phyloP scores from a whole-genome alignment of 2,113 vertebrate species.

The Xyrauchen texanus region DNA sequence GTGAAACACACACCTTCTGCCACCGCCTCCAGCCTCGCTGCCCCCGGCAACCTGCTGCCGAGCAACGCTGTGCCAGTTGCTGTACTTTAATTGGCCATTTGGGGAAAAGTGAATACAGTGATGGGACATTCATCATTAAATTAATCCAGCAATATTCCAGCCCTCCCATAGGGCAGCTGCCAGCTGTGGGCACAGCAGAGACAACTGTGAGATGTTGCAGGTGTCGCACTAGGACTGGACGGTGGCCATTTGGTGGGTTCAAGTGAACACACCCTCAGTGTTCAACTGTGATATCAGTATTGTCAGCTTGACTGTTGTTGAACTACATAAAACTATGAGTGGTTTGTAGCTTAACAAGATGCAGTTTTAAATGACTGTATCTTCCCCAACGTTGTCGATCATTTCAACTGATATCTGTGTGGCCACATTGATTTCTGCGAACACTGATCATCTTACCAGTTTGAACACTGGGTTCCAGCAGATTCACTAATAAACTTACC shows the following conservation, averaged over 20 bases:
- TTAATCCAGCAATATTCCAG: conserved; percentile 99
- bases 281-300: too few species aligned
- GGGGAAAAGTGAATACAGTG: conserved; percentile 99
- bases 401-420: too few species aligned
- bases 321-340: too few species aligned
- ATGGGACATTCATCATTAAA: conserved; percentile 99
- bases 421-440: too few species aligned
- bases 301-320: too few species aligned
- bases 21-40: conserved; percentile 87
- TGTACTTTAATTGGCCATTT: conserved; percentile 99
- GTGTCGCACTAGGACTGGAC: conserved; percentile 73
- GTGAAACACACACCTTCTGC: conserved; percentile 85
- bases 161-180: conserved; percentile 86
- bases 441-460: too few species aligned
- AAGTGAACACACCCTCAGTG: conserved; percentile 71
- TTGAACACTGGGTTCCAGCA: too few species aligned
- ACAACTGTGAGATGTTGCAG: conserved; percentile 65
- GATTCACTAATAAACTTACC: too few species aligned
- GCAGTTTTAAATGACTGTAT: too few species aligned
- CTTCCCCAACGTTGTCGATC: too few species aligned
- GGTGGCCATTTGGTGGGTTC: conserved; percentile 61
- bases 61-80: conserved; percentile 95
- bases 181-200: conserved; percentile 80
- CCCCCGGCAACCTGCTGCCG: conserved; percentile 90
- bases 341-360: too few species aligned